Evolutionary conservation across 2,888 invertebrate species (phyloP).

Genomic region (Pegoplata infirma): DNA sequence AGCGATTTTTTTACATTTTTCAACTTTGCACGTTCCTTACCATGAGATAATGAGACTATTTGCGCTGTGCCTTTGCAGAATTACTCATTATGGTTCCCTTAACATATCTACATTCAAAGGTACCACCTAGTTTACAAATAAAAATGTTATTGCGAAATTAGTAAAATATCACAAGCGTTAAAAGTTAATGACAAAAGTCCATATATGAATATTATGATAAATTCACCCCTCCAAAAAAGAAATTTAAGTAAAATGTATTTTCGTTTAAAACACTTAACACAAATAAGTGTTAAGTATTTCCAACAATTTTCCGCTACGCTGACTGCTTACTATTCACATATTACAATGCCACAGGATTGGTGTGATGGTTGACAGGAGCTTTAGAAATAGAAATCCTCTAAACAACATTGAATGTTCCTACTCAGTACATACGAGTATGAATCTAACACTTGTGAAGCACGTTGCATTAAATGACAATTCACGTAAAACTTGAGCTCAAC

Average conservation of each 20-base stretch:
- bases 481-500: constrained; percentile 23
- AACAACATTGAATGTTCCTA: constrained; percentile 15
- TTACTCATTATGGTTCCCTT: no score
- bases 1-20: no score
- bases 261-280: constrained; percentile 52
- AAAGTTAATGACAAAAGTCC: no score
- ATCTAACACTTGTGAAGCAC: background rate
- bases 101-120: no score
- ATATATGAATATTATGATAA: no score
- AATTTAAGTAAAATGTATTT: constrained; percentile 35
- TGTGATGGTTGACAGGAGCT: constrained; percentile 29
- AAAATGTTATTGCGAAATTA: no score
- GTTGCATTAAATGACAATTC: constrained; percentile 39
- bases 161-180: no score
- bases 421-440: background rate
- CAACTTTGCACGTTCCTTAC: no score
- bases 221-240: constrained; percentile 3
- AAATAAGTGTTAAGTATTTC: constrained; percentile 58
- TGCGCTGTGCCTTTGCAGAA: no score
- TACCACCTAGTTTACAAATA: no score
- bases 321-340: constrained; percentile 41
- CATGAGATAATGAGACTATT: no score
- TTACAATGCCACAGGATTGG: constrained; percentile 23
- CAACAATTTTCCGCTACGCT: constrained; percentile 56
- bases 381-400: constrained; percentile 26